phyloP scores from a whole-genome alignment of 2,888 invertebrate species.

The Cancer borealis region DNA sequence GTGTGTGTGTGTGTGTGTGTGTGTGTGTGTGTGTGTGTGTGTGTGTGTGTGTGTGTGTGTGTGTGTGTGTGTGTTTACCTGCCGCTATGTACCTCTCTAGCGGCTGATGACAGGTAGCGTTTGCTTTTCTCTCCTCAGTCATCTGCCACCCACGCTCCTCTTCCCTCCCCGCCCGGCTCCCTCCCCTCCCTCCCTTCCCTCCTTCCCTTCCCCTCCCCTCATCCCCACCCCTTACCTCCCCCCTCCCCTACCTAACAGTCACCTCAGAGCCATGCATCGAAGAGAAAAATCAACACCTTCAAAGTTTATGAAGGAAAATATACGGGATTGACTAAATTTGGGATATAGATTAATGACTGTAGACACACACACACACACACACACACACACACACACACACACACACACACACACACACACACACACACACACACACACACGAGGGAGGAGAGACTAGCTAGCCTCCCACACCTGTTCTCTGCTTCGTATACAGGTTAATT shows the following conservation, averaged over 20 bases:
- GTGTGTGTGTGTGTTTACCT: neutral
- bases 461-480: too few relatives aligned
- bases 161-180: neutral
- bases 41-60: neutral
- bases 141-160: neutral
- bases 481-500: too few relatives aligned
- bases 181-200: neutral
- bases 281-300: conserved; percentile 1
- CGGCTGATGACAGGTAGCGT: neutral
- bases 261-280: neutral
- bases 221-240: neutral
- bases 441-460: too few relatives aligned
- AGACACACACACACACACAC: conserved; percentile 20
- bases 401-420: conserved; percentile 4
- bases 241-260: neutral
- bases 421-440: conserved; percentile 20
- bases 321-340: neutral
- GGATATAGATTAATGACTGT: neutral
- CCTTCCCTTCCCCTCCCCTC: neutral
- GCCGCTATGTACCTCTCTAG: neutral
- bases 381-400: neutral
- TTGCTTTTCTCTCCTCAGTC: neutral
- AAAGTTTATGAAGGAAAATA: conserved; percentile 9
- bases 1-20: neutral
- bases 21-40: conserved; percentile 16